These are phyloP conservation scores for Drosophila meridiana DNA, from an alignment of 2,888 invertebrate genomes.

Conservation along the genomic window DNA sequence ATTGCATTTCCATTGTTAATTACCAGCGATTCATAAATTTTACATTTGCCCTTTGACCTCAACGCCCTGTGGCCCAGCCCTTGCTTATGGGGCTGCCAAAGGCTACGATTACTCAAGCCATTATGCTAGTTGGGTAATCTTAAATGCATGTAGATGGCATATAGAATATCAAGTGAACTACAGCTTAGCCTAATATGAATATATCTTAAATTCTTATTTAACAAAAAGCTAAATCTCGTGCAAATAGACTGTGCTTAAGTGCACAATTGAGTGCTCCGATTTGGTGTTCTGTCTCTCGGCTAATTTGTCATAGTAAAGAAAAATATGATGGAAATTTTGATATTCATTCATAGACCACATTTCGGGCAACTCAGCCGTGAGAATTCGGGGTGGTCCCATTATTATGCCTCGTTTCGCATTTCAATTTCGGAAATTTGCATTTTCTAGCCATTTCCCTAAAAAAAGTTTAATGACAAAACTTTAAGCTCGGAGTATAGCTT, in stretches of 20 bases:
- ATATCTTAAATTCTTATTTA: neutral
- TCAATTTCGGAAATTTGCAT: constrained; percentile 54
- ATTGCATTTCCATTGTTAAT: constrained; percentile 82
- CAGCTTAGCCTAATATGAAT: neutral
- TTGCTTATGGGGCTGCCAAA: neutral
- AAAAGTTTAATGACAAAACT: constrained; percentile 64
- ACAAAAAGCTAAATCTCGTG: neutral
- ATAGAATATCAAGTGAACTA: neutral
- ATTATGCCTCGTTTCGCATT: constrained; percentile 48
- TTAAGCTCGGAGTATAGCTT: constrained; percentile 51
- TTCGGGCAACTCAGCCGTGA: constrained; percentile 16
- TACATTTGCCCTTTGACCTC: constrained; percentile 56
- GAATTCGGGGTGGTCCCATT: constrained; percentile 11
- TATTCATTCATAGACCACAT: constrained; percentile 19
- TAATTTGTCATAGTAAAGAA: neutral
- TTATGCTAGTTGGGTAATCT: neutral
- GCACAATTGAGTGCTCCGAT: neutral
- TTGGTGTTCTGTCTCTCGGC: neutral
- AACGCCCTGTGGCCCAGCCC: constrained; percentile 9
- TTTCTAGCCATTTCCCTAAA: constrained; percentile 40
- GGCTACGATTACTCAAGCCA: neutral
- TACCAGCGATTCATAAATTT: constrained; percentile 76
- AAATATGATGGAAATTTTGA: constrained; percentile 22
- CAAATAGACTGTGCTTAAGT: neutral
- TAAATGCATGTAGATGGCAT: neutral